Evolutionary conservation across 2,113 vertebrate species (phyloP).

Genomic region (Triplophysa rosa): DNA sequence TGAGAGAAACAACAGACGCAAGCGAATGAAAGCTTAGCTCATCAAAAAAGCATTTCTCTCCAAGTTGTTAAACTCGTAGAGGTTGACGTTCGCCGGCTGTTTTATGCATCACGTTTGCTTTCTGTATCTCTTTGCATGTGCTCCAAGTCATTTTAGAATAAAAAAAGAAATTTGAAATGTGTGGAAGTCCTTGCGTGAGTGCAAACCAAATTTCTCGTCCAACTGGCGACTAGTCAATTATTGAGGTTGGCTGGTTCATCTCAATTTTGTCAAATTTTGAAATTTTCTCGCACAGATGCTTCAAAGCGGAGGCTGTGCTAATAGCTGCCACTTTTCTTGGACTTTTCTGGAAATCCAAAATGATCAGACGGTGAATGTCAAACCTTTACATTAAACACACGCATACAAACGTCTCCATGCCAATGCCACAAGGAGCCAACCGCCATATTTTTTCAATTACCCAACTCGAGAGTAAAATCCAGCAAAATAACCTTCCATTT

Average conservation of each 20-base stretch:
- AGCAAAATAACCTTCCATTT: conserved; percentile 8
- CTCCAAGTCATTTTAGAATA: background rate
- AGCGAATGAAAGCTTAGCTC: conserved; percentile 31
- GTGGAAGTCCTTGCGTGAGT: too few relatives aligned
- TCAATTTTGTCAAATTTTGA: too few relatives aligned
- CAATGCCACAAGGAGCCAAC: conserved; percentile 5
- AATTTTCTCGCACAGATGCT: too few relatives aligned
- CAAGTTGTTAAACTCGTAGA: conserved; percentile 8
- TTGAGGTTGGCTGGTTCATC: too few relatives aligned
- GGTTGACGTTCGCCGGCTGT: background rate
- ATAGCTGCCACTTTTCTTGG: too few relatives aligned
- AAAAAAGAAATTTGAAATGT: too few relatives aligned
- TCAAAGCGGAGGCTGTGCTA: too few relatives aligned
- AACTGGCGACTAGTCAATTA: too few relatives aligned
- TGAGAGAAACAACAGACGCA: background rate
- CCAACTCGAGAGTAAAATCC: background rate
- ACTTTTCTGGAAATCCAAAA: background rate
- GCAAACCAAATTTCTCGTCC: too few relatives aligned
- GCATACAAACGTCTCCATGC: background rate
- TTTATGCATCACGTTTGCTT: background rate
- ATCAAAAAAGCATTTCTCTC: conserved; percentile 29
- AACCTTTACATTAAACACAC: background rate
- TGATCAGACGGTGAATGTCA: background rate
- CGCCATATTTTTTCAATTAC: conserved; percentile 46
- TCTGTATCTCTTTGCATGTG: background rate